Conservation (phyloP, 2,888 invertebrate genomes). For the Conops quadrifasciatus region DNA sequence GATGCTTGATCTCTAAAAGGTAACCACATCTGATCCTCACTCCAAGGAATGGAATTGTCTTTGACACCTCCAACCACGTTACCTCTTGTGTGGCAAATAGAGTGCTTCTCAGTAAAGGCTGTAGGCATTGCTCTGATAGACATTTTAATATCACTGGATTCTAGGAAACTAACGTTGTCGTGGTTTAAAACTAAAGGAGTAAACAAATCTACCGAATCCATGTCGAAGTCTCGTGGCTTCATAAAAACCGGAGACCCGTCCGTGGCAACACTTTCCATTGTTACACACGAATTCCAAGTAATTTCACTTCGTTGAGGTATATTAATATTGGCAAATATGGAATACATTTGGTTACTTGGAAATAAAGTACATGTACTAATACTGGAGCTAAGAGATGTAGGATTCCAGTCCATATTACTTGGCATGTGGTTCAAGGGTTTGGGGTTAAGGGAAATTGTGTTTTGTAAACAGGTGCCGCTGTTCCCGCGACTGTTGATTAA, state of each 20-base stretch:
- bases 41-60: slow-evolving; percentile 7
- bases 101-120: background rate
- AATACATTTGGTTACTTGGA: slow-evolving; percentile 54
- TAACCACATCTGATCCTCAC: background rate
- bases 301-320: slow-evolving; percentile 59
- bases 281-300: slow-evolving; percentile 44
- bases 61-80: background rate
- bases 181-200: background rate
- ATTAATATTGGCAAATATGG: slow-evolving; percentile 63
- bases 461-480: slow-evolving; percentile 45
- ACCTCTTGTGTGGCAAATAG: background rate
- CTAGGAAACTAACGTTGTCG: background rate
- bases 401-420: slow-evolving; percentile 52
- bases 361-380: slow-evolving; percentile 28
- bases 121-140: background rate
- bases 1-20: slow-evolving; percentile 33
- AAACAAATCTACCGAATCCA: background rate
- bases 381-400: slow-evolving; percentile 43
- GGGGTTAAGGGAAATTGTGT: slow-evolving; percentile 49
- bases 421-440: slow-evolving; percentile 37
- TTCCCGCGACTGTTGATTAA: slow-evolving; percentile 58
- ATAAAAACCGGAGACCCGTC: background rate
- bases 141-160: background rate
- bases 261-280: background rate
- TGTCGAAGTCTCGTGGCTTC: background rate